Percentiles rank a stretch among this genome's conserved stretches.
Evolutionary conservation across 2,797 vertebrate genomes (phyloP).

Genomic region (Phoeniculus purpureus): DNA sequence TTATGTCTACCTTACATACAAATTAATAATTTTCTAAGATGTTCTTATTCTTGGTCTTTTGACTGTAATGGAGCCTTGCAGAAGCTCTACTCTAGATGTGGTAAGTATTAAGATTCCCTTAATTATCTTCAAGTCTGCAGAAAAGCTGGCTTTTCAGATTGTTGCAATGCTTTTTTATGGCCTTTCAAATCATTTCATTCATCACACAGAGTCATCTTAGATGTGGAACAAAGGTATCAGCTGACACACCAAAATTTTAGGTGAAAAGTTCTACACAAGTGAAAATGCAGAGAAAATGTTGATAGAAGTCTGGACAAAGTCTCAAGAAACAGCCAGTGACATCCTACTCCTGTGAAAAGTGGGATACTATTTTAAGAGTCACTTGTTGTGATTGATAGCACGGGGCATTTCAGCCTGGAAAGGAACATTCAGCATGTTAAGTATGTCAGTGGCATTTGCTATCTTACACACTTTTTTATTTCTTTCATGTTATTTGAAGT

Average conservation of each 20-base stretch:
- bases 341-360: neutral
- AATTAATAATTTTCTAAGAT: neutral
- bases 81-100: neutral
- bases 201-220: neutral
- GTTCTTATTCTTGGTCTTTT: neutral
- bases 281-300: neutral
- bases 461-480: neutral
- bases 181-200: neutral
- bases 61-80: neutral
- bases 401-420: neutral
- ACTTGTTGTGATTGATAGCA: neutral
- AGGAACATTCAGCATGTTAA: neutral
- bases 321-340: neutral
- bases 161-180: neutral
- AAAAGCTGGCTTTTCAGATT: neutral
- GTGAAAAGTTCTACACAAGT: neutral
- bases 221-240: neutral
- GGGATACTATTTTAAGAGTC: slow-evolving; percentile 5
- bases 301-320: neutral
- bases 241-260: neutral
- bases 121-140: neutral
- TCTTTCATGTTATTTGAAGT: neutral
- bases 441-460: neutral
- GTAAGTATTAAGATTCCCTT: neutral
- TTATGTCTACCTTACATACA: neutral